Evolutionary conservation across 2,888 invertebrate species (phyloP).

Genomic region (Cremastinae sp.): DNA sequence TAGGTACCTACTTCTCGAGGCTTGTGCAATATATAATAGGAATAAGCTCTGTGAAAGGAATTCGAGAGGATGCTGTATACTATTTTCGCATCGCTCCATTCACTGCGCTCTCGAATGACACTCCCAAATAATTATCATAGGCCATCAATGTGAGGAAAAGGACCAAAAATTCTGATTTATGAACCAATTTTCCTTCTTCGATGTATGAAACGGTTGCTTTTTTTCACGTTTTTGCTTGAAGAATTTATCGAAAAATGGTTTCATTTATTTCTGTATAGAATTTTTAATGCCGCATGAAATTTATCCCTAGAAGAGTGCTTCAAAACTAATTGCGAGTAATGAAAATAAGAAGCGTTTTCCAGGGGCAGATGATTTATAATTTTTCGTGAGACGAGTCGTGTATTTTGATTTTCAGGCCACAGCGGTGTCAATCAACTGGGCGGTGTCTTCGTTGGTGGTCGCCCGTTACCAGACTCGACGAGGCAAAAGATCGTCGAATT

Average conservation of each 20-base stretch:
- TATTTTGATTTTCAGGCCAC: conserved; percentile 86
- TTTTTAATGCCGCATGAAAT: no score
- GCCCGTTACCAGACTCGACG: conserved; percentile 98
- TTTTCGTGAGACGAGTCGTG: conserved; percentile 7
- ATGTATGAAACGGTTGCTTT: background rate
- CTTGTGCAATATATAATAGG: conserved; percentile 39
- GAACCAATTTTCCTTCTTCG: conserved; percentile 12
- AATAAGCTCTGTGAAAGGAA: conserved; percentile 28
- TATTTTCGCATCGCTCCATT: conserved; percentile 32
- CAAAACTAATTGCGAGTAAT: no score
- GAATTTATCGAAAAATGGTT: background rate
- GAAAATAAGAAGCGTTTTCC: no score
- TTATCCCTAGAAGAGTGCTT: no score
- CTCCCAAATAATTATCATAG: conserved; percentile 45
- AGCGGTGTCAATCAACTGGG: conserved; percentile 99
- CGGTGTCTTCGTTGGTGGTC: conserved; percentile 99
- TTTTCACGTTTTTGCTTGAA: background rate
- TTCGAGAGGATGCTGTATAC: background rate
- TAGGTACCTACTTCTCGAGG: no score
- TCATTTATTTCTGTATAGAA: no score
- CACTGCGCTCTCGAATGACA: conserved; percentile 28
- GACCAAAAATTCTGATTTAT: conserved; percentile 34
- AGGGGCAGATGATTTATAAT: background rate
- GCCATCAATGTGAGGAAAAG: conserved; percentile 1
- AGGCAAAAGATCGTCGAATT: conserved; percentile 99